Base-by-base conservation (phyloP, 92 coral and sea anemone genomes). In the Porites divaricata region DNA sequence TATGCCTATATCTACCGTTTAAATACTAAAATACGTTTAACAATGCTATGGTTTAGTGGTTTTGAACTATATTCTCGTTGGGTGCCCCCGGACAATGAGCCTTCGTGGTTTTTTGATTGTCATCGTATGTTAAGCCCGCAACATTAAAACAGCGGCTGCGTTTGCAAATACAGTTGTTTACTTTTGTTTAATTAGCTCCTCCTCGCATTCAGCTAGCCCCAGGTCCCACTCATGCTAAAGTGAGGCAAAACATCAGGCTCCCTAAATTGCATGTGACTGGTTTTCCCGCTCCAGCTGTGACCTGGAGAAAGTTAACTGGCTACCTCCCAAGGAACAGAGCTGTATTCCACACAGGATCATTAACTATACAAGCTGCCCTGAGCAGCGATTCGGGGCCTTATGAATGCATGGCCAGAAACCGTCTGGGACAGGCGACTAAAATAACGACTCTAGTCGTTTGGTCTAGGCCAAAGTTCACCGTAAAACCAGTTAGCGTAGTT, bases 251-350 rank as follows among this genome's bases (percentile, higher is more conserved):
- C 4, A 79, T 19, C 28, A 62, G 79, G 0, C 70, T 82, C 2
- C 86, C 86, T 9, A 56, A n/a, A 17, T 82, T 71, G 24, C 58
- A 48, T 63, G 86, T 72, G 79, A 82, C 78, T 10, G 86, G 86
- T 2, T 82, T 58, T 82, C 86, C 86, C 15, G 48, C 41, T 8
- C 86, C 79, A 2, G 16, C 45, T 20, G 54, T 82, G 28, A 71
- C 72, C 9, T 72, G 86, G 86, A 61, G 51, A 13, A 82, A 82
- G 67, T 2, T 72, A 11, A 19, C 70, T 25, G 86, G 78, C 0
- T 17, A 15, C 10, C 23, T 72, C 24, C 19, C 86, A 1, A 71
- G 12, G 20, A 41, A 82, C 52, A 58, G 86, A 49, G 48, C 71
- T 25, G 11, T 15, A 5, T 58, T 58, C 17, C 28, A 15, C 21